Evolutionary conservation across 1,140 invertebrate species (phyloP).

Genomic region (Cydia strobilella): DNA sequence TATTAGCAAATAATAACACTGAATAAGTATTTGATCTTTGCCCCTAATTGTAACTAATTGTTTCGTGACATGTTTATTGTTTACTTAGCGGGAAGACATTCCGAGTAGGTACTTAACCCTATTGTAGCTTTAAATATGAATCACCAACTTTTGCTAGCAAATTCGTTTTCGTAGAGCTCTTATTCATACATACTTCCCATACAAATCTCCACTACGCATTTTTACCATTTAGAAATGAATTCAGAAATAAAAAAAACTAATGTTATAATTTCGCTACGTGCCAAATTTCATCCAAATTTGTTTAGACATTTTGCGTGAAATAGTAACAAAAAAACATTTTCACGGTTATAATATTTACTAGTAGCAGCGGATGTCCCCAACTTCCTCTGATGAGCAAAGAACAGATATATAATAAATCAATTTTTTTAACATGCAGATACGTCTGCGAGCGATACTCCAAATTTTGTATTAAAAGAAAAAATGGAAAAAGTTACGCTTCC

Average conservation of each 20-base stretch:
- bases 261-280: no score
- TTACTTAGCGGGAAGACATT: background rate
- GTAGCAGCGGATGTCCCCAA: background rate
- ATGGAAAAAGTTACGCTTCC: no score
- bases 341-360: background rate
- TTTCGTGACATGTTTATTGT: conserved; percentile 20
- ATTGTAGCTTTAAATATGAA: background rate
- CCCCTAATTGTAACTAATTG: background rate
- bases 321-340: background rate
- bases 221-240: no score
- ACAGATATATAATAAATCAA: background rate
- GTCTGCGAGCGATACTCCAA: no score
- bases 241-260: no score
- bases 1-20: conserved; percentile 22
- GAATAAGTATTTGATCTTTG: conserved; percentile 12
- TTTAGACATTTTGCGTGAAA: no score
- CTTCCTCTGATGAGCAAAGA: background rate
- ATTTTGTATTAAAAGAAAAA: no score
- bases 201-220: background rate
- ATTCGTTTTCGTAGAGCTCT: background rate
- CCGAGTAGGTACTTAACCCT: background rate
- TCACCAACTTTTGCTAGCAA: background rate
- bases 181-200: background rate
- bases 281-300: no score
- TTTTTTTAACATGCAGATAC: no score